phyloP scores from a whole-genome alignment of 2,888 invertebrate genomes.

The Cryptus viduatorius region DNA sequence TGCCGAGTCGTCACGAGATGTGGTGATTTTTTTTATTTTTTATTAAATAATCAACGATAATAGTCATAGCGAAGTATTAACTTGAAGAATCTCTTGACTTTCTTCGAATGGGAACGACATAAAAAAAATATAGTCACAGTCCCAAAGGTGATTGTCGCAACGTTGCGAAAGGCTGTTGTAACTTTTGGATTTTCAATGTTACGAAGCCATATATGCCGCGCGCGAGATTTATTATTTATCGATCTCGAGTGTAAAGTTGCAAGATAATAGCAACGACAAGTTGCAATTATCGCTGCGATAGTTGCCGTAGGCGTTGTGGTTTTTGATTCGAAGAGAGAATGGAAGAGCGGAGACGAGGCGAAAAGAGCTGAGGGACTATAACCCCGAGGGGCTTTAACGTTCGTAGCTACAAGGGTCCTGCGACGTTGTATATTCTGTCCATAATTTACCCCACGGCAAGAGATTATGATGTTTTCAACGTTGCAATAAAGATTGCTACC shows the following conservation, averaged over 20 bases:
- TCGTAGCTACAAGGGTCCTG: conserved; percentile 5
- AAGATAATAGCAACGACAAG: conserved; percentile 28
- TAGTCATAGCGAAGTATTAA: no score
- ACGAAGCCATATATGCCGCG: not conserved
- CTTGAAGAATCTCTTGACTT: no score
- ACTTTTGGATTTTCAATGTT: conserved; percentile 2
- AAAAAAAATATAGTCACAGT: conserved; percentile 10
- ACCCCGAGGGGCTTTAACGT: conserved; percentile 30
- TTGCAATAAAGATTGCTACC: conserved; percentile 71
- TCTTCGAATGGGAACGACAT: not conserved
- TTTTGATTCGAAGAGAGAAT: not conserved
- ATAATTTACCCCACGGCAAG: conserved; percentile 69
- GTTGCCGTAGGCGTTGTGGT: conserved; percentile 6
- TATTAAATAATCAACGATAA: no score
- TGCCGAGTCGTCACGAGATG: no score
- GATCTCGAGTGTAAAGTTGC: conserved; percentile 3
- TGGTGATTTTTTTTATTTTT: no score
- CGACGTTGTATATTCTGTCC: conserved; percentile 57
- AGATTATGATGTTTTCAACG: conserved; percentile 74
- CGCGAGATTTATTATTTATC: conserved; percentile 8
- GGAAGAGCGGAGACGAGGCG: not conserved
- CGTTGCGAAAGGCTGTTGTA: not conserved
- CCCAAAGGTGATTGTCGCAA: not conserved
- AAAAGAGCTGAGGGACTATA: conserved; percentile 15
- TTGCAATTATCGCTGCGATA: conserved; percentile 50